Evolutionary conservation across 2,113 vertebrate species (phyloP).

Genomic region (Gymnogyps californianus): DNA sequence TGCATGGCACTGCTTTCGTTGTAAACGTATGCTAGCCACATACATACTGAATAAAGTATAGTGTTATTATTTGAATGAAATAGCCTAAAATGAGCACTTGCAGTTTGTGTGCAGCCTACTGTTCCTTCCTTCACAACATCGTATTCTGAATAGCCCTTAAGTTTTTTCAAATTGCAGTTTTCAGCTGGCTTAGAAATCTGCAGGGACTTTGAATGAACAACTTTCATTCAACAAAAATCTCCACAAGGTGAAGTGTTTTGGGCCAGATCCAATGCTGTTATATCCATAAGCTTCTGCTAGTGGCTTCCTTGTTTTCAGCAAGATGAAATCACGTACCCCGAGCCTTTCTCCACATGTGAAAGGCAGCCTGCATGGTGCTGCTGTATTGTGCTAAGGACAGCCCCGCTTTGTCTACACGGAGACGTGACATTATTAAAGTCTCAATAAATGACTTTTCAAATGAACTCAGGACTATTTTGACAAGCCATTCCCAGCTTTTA

Average conservation of each 20-base stretch:
- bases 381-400: not conserved
- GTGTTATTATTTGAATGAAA: not conserved
- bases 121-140: not conserved
- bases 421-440: not conserved
- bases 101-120: not conserved
- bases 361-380: fast-evolving
- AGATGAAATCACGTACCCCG: not conserved
- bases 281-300: not conserved
- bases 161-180: not conserved
- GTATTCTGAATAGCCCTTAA: not conserved
- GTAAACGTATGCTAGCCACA: not conserved
- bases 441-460: not conserved
- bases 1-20: not conserved
- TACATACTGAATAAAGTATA: not conserved
- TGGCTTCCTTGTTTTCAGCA: not conserved
- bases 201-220: not conserved
- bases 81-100: not conserved
- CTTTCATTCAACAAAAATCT: not conserved
- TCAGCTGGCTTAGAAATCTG: not conserved
- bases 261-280: not conserved
- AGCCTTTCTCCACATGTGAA: not conserved
- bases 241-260: not conserved
- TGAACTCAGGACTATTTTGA: not conserved
- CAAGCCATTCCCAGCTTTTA: not conserved
- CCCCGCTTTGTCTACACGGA: fast-evolving